Conservation (phyloP, 2,113 vertebrate species). For the Pagrus major region DNA sequence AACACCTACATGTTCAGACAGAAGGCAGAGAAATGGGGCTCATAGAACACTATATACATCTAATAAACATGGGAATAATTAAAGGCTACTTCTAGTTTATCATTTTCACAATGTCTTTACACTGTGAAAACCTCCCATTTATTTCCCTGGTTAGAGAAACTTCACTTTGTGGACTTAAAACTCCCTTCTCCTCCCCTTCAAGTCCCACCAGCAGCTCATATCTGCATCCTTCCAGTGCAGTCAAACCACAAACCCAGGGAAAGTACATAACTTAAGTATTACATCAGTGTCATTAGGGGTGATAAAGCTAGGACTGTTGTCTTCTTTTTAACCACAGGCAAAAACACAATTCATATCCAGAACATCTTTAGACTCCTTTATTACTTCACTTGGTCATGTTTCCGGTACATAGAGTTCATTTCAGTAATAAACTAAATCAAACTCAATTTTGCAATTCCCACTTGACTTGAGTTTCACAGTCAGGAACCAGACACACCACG, state of each 20-base stretch:
- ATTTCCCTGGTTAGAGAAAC: not conserved
- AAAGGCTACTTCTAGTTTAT: not conserved
- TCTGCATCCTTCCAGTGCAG: not conserved
- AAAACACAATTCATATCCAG: constrained; percentile 17
- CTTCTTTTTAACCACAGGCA: not conserved
- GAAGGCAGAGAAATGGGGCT: not conserved
- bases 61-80: not conserved
- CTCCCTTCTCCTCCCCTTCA: not conserved
- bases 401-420: constrained; percentile 56
- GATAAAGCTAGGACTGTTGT: not conserved
- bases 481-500: constrained; percentile 50
- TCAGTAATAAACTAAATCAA: constrained; percentile 65
- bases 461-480: constrained; percentile 66
- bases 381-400: constrained; percentile 61
- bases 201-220: not conserved
- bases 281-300: constrained; percentile 2
- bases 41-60: too few species aligned
- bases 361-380: constrained; percentile 69
- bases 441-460: constrained; percentile 49
- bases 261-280: constrained; percentile 9
- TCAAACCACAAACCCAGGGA: not conserved
- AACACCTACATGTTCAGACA: constrained; percentile 43
- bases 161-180: not conserved
- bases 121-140: not conserved
- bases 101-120: not conserved